phyloP scores from a whole-genome alignment of 2,888 invertebrate genomes.

The Ormyrus labotus region DNA sequence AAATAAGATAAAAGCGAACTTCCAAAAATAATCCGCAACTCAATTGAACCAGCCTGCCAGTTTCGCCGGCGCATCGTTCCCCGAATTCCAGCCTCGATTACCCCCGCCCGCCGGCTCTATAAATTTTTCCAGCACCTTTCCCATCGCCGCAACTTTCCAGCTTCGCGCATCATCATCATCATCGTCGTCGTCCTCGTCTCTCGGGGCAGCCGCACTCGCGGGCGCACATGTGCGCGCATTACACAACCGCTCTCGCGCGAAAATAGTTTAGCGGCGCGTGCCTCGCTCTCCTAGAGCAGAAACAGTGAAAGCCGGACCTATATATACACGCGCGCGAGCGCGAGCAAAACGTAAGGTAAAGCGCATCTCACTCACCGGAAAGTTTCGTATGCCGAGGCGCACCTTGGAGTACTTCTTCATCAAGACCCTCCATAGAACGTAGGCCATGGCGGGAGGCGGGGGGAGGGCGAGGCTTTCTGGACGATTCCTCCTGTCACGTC shows the following conservation, averaged over 20 bases:
- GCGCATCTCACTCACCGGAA: conserved; percentile 68
- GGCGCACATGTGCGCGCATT: not conserved
- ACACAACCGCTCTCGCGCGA: conserved; percentile 6
- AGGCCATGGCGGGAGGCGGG: conserved; percentile 76
- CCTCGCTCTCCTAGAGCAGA: not conserved
- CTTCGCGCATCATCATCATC: too few relatives aligned
- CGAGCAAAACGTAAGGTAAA: not conserved
- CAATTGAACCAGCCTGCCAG: too few relatives aligned
- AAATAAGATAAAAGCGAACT: too few relatives aligned
- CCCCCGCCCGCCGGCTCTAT: too few relatives aligned
- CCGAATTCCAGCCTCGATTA: too few relatives aligned
- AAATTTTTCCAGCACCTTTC: too few relatives aligned
- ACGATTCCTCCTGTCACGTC: conserved; percentile 9
- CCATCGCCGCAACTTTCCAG: too few relatives aligned
- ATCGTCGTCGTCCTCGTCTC: too few relatives aligned
- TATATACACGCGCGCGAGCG: not conserved
- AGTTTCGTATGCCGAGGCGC: conserved; percentile 76
- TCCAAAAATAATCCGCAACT: too few relatives aligned
- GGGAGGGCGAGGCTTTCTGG: not conserved
- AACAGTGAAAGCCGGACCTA: conserved; percentile 25
- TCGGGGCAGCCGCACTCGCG: too few relatives aligned
- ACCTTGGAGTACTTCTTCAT: conserved; percentile 81
- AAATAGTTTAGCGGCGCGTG: not conserved
- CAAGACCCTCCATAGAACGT: conserved; percentile 80
- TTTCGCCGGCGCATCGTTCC: too few relatives aligned